Evolutionary conservation across 2,797 vertebrate genomes (phyloP).

Genomic region (Coranthus polyacanthus): DNA sequence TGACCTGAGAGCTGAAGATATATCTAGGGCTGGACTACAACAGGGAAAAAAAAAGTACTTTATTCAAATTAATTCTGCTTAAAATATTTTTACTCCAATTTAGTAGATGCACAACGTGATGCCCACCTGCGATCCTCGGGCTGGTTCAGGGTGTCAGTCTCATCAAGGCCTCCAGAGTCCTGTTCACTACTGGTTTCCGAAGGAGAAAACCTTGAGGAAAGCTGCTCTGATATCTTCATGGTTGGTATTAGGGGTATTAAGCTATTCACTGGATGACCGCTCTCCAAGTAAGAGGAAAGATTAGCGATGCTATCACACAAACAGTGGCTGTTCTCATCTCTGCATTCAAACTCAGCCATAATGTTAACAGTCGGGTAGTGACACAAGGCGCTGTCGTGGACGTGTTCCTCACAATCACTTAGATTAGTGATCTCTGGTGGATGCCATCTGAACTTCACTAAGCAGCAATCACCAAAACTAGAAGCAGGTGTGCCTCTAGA

Average conservation of each 20-base stretch:
- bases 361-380: too few species aligned
- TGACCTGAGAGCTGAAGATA: constrained; percentile 68
- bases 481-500: constrained; percentile 59
- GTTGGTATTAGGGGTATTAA: constrained; percentile 11
- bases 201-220: not conserved
- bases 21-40: constrained; percentile 58
- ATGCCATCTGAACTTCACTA: not conserved
- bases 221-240: not conserved
- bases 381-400: not conserved
- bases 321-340: constrained; percentile 4
- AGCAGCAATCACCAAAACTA: constrained; percentile 66
- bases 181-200: not conserved
- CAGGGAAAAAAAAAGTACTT: not conserved
- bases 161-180: not conserved
- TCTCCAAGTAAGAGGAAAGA: constrained; percentile 4
- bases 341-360: constrained; percentile 39
- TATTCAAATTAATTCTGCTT: accelerated
- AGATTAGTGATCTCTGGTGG: not conserved
- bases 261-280: not conserved
- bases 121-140: constrained; percentile 59
- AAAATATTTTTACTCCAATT: not conserved
- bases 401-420: not conserved
- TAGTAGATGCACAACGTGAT: not conserved
- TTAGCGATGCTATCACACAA: not conserved
- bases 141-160: not conserved